Percentiles rank a stretch among this genome's conserved stretches.
Evolutionary conservation across 2,797 vertebrate species (phyloP).

Genomic region (Ispidina lecontei): DNA sequence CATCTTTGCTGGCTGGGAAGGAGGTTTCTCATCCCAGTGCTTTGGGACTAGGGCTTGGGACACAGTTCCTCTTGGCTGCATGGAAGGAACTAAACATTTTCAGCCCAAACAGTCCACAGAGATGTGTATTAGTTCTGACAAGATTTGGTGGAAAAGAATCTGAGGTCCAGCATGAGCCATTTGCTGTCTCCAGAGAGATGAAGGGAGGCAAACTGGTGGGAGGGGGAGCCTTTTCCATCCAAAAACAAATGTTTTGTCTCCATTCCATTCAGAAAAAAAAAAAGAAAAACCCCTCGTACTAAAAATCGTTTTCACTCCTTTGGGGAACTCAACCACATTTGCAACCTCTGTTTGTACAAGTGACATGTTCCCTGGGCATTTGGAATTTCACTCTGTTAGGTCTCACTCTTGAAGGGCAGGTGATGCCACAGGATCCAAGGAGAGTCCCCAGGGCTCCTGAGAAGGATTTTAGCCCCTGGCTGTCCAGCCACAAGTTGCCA

Average conservation of each 20-base stretch:
- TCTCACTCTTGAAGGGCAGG: accelerated
- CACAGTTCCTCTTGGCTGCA: conserved; percentile 10
- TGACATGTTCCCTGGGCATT: background rate
- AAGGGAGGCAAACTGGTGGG: background rate
- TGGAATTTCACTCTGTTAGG: background rate
- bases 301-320: conserved; percentile 13
- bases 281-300: background rate
- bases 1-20: background rate
- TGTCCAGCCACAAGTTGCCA: background rate
- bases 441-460: background rate
- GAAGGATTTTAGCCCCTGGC: background rate
- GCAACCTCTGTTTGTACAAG: background rate
- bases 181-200: background rate
- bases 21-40: background rate
- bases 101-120: background rate
- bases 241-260: conserved; percentile 14
- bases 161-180: background rate
- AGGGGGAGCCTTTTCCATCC: conserved; percentile 15
- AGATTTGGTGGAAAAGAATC: conserved; percentile 47
- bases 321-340: background rate
- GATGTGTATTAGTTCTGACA: background rate
- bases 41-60: background rate
- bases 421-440: accelerated
- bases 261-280: background rate
- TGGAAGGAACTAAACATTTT: background rate